phyloP scores from a whole-genome alignment of 1,140 invertebrate species.

The Coptotermes formosanus region DNA sequence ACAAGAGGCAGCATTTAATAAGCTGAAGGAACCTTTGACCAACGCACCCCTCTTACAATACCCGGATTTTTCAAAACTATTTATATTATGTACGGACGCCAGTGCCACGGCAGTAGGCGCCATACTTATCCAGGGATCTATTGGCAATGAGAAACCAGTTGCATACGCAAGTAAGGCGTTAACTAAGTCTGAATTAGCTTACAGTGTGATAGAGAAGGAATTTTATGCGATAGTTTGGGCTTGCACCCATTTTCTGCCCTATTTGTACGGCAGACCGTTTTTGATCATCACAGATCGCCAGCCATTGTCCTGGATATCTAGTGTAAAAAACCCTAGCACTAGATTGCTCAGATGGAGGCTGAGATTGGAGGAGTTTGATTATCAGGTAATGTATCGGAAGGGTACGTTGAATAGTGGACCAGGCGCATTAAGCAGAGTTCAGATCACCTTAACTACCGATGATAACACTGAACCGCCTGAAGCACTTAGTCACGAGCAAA shows the following conservation, averaged over 20 bases:
- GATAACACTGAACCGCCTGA: too few relatives aligned
- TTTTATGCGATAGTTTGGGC: constrained; percentile 47
- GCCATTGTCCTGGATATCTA: constrained; percentile 43
- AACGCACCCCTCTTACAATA: constrained; percentile 44
- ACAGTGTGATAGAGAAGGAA: constrained; percentile 45
- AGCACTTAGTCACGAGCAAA: too few relatives aligned
- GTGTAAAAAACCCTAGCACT: constrained; percentile 41
- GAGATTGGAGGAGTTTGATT: constrained; percentile 18
- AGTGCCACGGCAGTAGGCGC: constrained; percentile 51
- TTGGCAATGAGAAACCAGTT: constrained; percentile 41
- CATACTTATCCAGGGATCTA: constrained; percentile 42
- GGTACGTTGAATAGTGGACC: not conserved
- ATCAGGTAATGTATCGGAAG: not conserved
- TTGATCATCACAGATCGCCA: constrained; percentile 46
- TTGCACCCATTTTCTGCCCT: constrained; percentile 49
- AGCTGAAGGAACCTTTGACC: constrained; percentile 34
- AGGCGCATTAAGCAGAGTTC: constrained; percentile 17
- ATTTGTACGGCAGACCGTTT: constrained; percentile 46
- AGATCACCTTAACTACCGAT: not conserved
- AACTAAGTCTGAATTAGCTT: constrained; percentile 36
- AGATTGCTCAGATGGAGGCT: constrained; percentile 43
- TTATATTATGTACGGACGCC: constrained; percentile 59
- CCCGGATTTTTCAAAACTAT: constrained; percentile 43
- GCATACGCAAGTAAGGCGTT: constrained; percentile 40
- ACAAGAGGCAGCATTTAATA: constrained; percentile 41